Conservation (phyloP, 1,140 invertebrate species). For the Drosophila willistoni region DNA sequence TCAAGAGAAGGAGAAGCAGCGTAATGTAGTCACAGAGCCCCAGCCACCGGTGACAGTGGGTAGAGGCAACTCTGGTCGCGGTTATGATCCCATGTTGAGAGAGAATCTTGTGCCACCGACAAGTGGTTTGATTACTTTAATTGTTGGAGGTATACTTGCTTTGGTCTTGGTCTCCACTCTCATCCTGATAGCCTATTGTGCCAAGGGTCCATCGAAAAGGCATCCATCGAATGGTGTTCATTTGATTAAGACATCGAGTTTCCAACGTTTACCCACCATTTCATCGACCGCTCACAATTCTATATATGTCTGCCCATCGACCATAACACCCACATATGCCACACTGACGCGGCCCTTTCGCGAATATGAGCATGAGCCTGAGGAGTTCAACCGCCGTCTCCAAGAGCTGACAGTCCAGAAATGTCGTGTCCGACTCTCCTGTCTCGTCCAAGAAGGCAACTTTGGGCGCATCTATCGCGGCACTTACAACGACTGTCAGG, state of each 20-base stretch:
- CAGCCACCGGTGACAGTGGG: constrained; percentile 47
- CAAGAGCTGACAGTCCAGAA: constrained; percentile 82
- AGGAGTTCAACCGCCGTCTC: constrained; percentile 82
- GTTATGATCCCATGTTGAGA: constrained; percentile 75
- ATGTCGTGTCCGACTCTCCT: constrained; percentile 90
- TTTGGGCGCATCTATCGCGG: constrained; percentile 96
- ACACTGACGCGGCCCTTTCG: constrained; percentile 81
- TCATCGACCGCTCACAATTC: constrained; percentile 79
- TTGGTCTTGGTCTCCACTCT: constrained; percentile 74
- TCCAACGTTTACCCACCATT: constrained; percentile 78
- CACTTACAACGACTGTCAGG: constrained; percentile 90
- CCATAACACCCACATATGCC: constrained; percentile 76
- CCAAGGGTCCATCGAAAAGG: constrained; percentile 77
- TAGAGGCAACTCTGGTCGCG: constrained; percentile 48
- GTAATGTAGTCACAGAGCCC: constrained; percentile 42
- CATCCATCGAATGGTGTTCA: constrained; percentile 77
- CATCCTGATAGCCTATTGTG: constrained; percentile 80
- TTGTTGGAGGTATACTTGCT: constrained; percentile 76
- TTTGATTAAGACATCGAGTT: constrained; percentile 80
- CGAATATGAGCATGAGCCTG: constrained; percentile 82
- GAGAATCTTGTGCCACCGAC: constrained; percentile 74
- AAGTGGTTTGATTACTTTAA: constrained; percentile 73
- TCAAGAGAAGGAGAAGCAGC: constrained; percentile 45
- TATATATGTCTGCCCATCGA: constrained; percentile 81
- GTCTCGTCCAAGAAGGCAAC: constrained; percentile 92